Base-by-base conservation (phyloP, 2,113 vertebrate genomes). In the Zingel zingel region DNA sequence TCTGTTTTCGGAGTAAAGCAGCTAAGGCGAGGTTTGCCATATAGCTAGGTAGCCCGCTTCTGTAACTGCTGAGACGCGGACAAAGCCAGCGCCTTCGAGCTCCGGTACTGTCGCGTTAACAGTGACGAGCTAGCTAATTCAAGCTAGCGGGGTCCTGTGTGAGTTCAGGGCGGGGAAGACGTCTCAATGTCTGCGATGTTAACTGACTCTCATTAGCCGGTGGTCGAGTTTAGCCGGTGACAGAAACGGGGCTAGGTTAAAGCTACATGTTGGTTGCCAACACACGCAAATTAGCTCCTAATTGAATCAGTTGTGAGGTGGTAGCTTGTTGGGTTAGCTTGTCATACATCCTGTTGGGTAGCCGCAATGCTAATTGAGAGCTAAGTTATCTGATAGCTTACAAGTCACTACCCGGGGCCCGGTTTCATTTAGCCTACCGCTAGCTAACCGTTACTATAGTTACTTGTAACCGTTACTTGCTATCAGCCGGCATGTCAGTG, bases 141-240 rank as follows among this genome's bases (percentile, higher is more conserved):
- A 21, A 43, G 77, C 73, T 86, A 76, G 65, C 66, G 2, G 15
- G 47, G 45, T 19, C 70, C 16, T 45, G 15, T 25, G 33, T 61
- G 72, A 25, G 39, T 54, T 65, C 80, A 77, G 90, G 90, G 87
- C 86, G 87, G 87, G 80, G 85, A 65, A 70, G 56, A 23, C 58
- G 54, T 30, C 74, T n/a, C 1, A 8, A 50, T 8, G 64, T 53
- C 69, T 18, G 63, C 1, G 36, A 51, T 53, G 7, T 12, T 16
- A 48, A n/a, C n/a, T 10, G 23, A 4, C 33, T 48, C 59, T 6
- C 66, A 4, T 18, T 43, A 73, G 72, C 64, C 53, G 27, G 10
- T 57, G 54, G 8, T 33, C 15, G 74, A 19, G 16, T 30, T 74
- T 43, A 36, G 16, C 63, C 36, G 27, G 36, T 10, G 21, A 43